These are phyloP conservation scores for Gnatocerus cornutus DNA, from an alignment of 2,888 invertebrate genomes.

Conservation along the genomic window DNA sequence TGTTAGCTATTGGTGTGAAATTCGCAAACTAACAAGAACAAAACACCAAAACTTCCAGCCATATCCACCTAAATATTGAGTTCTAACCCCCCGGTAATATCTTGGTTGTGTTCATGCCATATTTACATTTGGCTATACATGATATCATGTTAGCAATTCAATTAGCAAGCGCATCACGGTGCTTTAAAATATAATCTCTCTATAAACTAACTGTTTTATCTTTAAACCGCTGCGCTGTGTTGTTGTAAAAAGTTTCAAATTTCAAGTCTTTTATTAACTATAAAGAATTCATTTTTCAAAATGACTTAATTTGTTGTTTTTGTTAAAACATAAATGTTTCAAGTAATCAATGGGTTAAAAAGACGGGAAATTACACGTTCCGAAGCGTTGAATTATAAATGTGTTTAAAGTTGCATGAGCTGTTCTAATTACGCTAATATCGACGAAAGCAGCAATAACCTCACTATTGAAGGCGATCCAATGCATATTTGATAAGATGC, in stretches of 20 bases:
- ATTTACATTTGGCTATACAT: conserved; percentile 1
- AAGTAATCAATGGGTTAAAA: conserved; percentile 23
- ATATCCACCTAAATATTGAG: conserved; percentile 13
- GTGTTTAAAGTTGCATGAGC: conserved; percentile 14
- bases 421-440: conserved; percentile 9
- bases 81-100: conserved; percentile 4
- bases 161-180: conserved; percentile 1
- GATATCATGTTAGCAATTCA: conserved; percentile 1
- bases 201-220: background rate
- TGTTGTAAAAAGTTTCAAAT: background rate
- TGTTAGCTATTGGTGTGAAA: conserved; percentile 8
- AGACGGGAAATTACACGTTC: conserved; percentile 21
- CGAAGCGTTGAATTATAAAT: conserved; percentile 6
- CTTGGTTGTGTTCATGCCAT: background rate
- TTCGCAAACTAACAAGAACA: conserved; percentile 9
- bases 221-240: background rate
- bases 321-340: conserved; percentile 9
- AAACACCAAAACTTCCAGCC: conserved; percentile 4
- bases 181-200: conserved; percentile 4
- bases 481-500: conserved; percentile 7
- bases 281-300: background rate
- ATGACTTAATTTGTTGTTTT: conserved; percentile 17
- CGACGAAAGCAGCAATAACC: background rate
- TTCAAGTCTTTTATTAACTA: no score
- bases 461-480: background rate